Percentiles rank a stretch among this genome's conserved stretches.
Conservation (phyloP, 2,888 invertebrate species). For the Apamea monoglypha region DNA sequence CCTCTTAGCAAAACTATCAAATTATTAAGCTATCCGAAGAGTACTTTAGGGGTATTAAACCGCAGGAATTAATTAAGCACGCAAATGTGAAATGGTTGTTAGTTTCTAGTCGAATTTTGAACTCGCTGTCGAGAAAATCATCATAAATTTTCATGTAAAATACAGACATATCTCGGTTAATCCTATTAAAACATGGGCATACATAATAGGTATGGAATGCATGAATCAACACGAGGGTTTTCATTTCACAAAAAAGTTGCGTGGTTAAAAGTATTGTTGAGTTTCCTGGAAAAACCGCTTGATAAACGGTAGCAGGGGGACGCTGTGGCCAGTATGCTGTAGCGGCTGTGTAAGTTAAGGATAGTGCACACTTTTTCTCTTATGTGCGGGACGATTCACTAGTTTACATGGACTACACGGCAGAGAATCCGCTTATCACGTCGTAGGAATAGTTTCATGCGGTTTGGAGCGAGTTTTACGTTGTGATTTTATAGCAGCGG, state of each 20-base stretch:
- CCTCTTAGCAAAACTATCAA: conserved; percentile 42
- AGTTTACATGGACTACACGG: conserved; percentile 65
- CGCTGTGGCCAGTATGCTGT: conserved; percentile 52
- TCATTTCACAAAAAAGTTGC: conserved; percentile 28
- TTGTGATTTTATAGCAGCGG: conserved; percentile 35
- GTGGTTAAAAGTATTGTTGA: conserved; percentile 33
- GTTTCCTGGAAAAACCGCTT: conserved; percentile 38
- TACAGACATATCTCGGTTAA: conserved; percentile 28
- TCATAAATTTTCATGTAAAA: conserved; percentile 41
- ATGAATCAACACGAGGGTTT: conserved; percentile 48
- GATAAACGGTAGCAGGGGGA: conserved; percentile 59
- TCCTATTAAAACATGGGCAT: conserved; percentile 43
- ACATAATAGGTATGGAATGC: conserved; percentile 41
- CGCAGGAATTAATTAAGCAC: conserved; percentile 50
- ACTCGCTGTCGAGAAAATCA: conserved; percentile 27
- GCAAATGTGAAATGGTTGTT: conserved; percentile 49
- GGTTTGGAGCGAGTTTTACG: conserved; percentile 42
- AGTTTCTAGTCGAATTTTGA: conserved; percentile 35
- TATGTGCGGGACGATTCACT: conserved; percentile 66
- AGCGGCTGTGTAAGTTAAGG: conserved; percentile 47
- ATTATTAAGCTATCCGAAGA: conserved; percentile 45
- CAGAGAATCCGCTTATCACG: conserved; percentile 58
- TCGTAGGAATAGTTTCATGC: conserved; percentile 33
- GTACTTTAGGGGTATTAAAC: conserved; percentile 49
- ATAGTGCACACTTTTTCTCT: conserved; percentile 70